Base-by-base conservation (phyloP, 2,888 invertebrate species). In the Cerastis rubricosa region DNA sequence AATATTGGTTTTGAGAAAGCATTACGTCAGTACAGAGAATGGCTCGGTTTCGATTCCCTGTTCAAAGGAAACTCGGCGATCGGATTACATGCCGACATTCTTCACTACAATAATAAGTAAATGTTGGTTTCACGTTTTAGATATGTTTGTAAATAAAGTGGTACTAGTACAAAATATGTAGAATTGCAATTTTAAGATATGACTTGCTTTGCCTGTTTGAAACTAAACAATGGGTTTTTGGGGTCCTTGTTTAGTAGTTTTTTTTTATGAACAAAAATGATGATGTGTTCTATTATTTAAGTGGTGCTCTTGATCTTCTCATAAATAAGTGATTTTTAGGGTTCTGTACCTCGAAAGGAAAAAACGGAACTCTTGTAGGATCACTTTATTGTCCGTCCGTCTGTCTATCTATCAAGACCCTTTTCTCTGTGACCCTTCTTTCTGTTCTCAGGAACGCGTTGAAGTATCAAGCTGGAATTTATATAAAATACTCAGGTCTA, bases 1-100 rank as follows among this genome's bases (percentile, higher is more conserved):
- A 84, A 87, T 87, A 93, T 94, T 90, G 92, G 87, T 95, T 94
- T 92, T 91, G 86, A 93, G 96, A 95, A 95, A 92, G 91, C 94
- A 93, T 94, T 94, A 91, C 92, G 90, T 90, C 91, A 91, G 80
- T 93, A 91, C 92, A 91, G 86, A 89, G 91, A 94, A 94, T 86
- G 89, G 85, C 85, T 81, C 87, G 90, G 90, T 89, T 89, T 92
- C 92, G 90, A 92, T 93, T 90, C 87, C 87, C 92, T 84, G 79
- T 94, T 95, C 93, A 87, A 89, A 90, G 92, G 94, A 95, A 96
- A 93, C 85, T 83, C 71, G 69, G 73, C 76, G 91, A 90, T 95
- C 94, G 88, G 86, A 89, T 96, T 95, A 94, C 96, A 67, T 66
- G 81, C 86, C 88, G 86, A 88, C 92, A 91, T 93, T 92, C 93